phyloP scores from a whole-genome alignment of 2,113 vertebrate genomes.

The Mungos mungo region DNA sequence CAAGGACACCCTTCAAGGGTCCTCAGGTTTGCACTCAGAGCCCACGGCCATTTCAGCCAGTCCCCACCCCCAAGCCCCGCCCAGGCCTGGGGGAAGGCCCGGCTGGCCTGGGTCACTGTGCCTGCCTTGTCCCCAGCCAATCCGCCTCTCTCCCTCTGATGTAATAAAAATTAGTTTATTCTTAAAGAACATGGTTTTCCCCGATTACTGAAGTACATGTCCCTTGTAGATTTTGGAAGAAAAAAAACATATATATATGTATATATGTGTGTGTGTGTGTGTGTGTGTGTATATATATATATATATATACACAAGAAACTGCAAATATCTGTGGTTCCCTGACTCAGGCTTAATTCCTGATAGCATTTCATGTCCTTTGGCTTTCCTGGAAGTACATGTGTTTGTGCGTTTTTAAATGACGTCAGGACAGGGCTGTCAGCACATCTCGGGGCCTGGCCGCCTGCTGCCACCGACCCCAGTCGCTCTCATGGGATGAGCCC shows the following conservation, averaged over 20 bases:
- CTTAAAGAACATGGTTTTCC: not conserved
- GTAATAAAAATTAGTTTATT: not conserved
- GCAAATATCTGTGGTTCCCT: not conserved
- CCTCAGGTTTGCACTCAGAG: too few relatives aligned
- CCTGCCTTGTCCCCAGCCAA: not conserved
- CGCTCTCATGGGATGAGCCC: rapidly evolving
- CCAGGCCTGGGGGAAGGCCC: not conserved
- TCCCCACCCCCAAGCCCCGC: too few relatives aligned
- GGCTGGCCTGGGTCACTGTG: not conserved
- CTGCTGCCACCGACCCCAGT: not conserved
- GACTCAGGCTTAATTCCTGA: not conserved
- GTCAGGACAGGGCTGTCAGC: not conserved
- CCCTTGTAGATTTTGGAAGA: not conserved
- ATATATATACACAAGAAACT: not conserved
- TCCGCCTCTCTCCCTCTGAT: rapidly evolving
- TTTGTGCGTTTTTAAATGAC: not conserved
- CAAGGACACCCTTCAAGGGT: too few relatives aligned
- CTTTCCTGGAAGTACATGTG: not conserved
- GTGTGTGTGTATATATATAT: too few relatives aligned
- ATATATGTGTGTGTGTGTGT: too few relatives aligned
- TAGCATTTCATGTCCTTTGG: not conserved
- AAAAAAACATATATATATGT: not conserved
- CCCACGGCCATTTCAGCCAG: not conserved
- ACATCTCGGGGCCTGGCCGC: not conserved
- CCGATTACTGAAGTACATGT: not conserved